Percentiles rank a stretch among this genome's conserved stretches.
These are phyloP conservation scores for Aeoliscus strigatus DNA, from an alignment of 2,797 vertebrate species.

Conservation along the genomic window DNA sequence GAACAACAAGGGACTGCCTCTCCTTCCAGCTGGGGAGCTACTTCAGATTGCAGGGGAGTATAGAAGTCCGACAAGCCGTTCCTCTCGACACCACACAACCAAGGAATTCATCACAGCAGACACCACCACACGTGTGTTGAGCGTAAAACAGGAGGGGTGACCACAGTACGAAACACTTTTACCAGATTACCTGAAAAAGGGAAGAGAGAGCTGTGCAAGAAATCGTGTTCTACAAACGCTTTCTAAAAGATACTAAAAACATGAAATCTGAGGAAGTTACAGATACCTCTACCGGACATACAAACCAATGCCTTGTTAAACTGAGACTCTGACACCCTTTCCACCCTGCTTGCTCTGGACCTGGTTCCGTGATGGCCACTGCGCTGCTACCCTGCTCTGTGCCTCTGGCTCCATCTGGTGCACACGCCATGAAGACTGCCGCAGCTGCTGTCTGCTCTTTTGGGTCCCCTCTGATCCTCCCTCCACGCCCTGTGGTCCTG, in stretches of 20 bases:
- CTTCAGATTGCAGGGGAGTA: slow-evolving; percentile 58
- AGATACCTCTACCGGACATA: slow-evolving; percentile 78
- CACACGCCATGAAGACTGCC: slow-evolving; percentile 36
- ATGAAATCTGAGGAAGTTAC: slow-evolving; percentile 32
- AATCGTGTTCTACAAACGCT: slow-evolving; percentile 60
- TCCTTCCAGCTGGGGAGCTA: slow-evolving; percentile 61
- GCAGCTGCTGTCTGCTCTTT: slow-evolving; percentile 32
- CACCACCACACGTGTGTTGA: slow-evolving; percentile 73
- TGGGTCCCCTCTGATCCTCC: slow-evolving; percentile 39
- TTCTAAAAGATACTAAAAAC: not conserved
- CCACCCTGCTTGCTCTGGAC: slow-evolving; percentile 59
- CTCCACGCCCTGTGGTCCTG: slow-evolving; percentile 38
- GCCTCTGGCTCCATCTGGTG: slow-evolving; percentile 66
- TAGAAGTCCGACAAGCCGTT: slow-evolving; percentile 61
- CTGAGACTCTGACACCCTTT: slow-evolving; percentile 57
- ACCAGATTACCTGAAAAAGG: slow-evolving; percentile 76
- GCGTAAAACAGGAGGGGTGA: slow-evolving; percentile 60
- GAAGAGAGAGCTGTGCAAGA: slow-evolving; percentile 79
- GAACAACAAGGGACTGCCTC: slow-evolving; percentile 63
- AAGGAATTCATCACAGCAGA: slow-evolving; percentile 71
- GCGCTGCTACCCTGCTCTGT: slow-evolving; percentile 50
- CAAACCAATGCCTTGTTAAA: slow-evolving; percentile 73
- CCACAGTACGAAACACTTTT: slow-evolving; percentile 65
- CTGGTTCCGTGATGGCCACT: slow-evolving; percentile 46
- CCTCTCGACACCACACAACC: slow-evolving; percentile 69